phyloP scores from a whole-genome alignment of 2,113 vertebrate genomes.

The Calyptommatus sinebrachiatus region DNA sequence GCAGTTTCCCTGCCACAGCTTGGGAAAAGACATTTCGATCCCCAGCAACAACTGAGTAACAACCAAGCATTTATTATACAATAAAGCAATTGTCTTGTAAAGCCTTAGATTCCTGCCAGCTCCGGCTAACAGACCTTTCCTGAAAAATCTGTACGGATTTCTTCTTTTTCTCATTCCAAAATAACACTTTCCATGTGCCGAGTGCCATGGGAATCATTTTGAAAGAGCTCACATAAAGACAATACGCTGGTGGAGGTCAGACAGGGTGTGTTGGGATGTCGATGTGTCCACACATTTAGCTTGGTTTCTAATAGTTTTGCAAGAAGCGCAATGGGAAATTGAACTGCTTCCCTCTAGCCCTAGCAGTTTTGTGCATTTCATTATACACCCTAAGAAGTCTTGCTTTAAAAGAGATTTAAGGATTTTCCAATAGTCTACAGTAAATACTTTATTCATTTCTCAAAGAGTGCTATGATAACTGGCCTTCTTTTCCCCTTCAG shows the following conservation, averaged over 20 bases:
- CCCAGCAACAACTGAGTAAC: background rate
- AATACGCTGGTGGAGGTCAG: background rate
- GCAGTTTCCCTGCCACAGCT: background rate
- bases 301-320: constrained; percentile 49
- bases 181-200: constrained; percentile 5
- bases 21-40: background rate
- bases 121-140: background rate
- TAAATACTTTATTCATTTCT: constrained; percentile 56
- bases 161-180: background rate
- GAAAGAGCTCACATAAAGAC: background rate
- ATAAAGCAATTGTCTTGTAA: constrained; percentile 3
- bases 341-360: constrained; percentile 27
- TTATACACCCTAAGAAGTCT: constrained; percentile 42
- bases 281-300: constrained; percentile 18
- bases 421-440: constrained; percentile 51
- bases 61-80: constrained; percentile 9
- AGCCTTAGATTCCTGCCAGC: constrained; percentile 9
- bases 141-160: constrained; percentile 9
- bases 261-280: background rate
- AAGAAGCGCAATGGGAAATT: constrained; percentile 36
- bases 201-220: background rate
- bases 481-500: constrained; percentile 58
- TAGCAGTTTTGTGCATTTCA: constrained; percentile 32
- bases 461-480: constrained; percentile 44
- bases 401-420: constrained; percentile 53